These are phyloP conservation scores for Bilobella aurantiaca DNA, from an alignment of 1,140 invertebrate genomes.

Conservation along the genomic window DNA sequence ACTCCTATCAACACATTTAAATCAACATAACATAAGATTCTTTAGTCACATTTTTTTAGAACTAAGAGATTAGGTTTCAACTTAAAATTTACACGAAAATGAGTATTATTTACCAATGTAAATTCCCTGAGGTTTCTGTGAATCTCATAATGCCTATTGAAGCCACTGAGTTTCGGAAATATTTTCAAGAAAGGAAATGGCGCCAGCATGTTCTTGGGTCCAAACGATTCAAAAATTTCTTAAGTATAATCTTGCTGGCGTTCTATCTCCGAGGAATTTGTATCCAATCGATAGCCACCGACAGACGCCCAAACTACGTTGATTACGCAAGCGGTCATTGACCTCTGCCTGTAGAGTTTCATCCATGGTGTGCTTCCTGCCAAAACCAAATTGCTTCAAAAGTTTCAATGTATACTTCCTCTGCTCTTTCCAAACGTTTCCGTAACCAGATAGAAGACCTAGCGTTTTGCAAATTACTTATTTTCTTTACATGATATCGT, in stretches of 20 bases:
- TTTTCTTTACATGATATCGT: too few relatives aligned
- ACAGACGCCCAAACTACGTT: slow-evolving; percentile 2
- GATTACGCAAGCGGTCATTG: neutral
- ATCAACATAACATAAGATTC: too few relatives aligned
- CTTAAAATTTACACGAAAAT: too few relatives aligned
- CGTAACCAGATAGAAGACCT: neutral
- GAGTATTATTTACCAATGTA: too few relatives aligned
- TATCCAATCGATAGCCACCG: neutral
- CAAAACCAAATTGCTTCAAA: slow-evolving; percentile 9
- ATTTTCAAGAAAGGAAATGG: neutral
- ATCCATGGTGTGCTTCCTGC: slow-evolving; percentile 6
- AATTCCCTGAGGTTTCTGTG: neutral
- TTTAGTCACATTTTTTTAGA: too few relatives aligned
- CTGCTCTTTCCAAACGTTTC: neutral
- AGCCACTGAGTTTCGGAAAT: neutral
- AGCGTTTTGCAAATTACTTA: too few relatives aligned
- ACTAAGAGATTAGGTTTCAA: too few relatives aligned
- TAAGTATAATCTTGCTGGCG: neutral
- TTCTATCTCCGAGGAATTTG: neutral
- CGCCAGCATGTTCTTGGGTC: neutral
- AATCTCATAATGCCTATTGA: neutral
- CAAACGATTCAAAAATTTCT: neutral
- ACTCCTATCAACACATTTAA: too few relatives aligned
- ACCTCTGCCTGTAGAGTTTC: neutral
- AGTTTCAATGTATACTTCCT: neutral